phyloP scores from a whole-genome alignment of 2,888 invertebrate genomes.

The Lacanobia oleracea region DNA sequence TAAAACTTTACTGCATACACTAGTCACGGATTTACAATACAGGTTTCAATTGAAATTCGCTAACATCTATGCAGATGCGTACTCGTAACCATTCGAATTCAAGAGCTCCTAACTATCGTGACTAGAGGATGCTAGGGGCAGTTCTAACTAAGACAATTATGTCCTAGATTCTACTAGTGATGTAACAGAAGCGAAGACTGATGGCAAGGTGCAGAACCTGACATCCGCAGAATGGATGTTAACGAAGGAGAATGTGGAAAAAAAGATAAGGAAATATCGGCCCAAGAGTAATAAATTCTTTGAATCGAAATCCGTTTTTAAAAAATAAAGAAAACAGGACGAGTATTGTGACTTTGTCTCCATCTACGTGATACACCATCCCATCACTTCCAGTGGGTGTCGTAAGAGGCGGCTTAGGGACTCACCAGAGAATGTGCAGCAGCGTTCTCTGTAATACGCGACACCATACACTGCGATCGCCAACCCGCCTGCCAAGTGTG shows the following conservation, averaged over 20 bases:
- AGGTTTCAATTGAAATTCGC: slow-evolving; percentile 24
- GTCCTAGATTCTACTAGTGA: slow-evolving; percentile 8
- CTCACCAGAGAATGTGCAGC: no score
- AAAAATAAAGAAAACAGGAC: no score
- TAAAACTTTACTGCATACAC: not conserved
- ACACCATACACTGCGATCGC: no score
- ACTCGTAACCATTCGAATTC: slow-evolving; percentile 14
- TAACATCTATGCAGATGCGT: not conserved
- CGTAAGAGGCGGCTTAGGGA: no score
- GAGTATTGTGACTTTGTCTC: no score
- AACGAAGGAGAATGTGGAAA: not conserved
- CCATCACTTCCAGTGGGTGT: no score
- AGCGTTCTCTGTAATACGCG: no score
- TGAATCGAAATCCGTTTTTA: no score
- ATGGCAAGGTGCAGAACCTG: not conserved
- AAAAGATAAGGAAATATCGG: no score
- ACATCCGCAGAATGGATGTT: not conserved
- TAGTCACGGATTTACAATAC: slow-evolving; percentile 3
- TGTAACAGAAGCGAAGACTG: not conserved
- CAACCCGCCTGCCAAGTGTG: no score
- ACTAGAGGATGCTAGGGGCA: slow-evolving; percentile 29
- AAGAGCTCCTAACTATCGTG: slow-evolving; percentile 35
- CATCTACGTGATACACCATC: no score
- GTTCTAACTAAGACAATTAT: slow-evolving; percentile 53
- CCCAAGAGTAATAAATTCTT: no score